phyloP scores from a whole-genome alignment of 1,140 invertebrate species.

The Heliconius congener region DNA sequence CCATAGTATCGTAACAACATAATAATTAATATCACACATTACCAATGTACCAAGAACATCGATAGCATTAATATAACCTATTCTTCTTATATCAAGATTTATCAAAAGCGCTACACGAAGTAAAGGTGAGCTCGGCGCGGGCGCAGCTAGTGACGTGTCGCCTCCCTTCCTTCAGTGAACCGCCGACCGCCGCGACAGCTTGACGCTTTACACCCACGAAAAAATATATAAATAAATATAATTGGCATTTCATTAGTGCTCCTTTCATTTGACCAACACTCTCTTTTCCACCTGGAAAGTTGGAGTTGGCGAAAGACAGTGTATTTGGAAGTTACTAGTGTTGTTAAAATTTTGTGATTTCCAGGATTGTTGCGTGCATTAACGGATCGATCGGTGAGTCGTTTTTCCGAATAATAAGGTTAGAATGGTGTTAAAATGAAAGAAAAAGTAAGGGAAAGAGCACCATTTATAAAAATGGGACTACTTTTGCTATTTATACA shows the following conservation, averaged over 20 bases:
- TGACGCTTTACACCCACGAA: conserved; percentile 43
- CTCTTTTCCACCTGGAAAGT: conserved; percentile 43
- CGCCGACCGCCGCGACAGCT: conserved; percentile 53
- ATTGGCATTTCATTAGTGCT: conserved; percentile 51
- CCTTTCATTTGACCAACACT: conserved; percentile 37
- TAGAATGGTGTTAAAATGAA: not conserved
- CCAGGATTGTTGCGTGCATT: conserved; percentile 57
- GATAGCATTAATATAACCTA: not conserved
- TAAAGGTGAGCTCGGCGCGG: conserved; percentile 73
- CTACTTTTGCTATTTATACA: not conserved
- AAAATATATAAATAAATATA: conserved; percentile 20
- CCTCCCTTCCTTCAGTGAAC: conserved; percentile 68
- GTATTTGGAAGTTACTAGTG: conserved; percentile 24
- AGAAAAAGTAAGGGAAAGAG: not conserved
- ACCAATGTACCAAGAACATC: not conserved
- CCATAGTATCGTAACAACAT: not conserved
- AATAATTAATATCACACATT: not conserved
- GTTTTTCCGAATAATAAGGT: conserved; percentile 5
- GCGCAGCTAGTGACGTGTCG: conserved; percentile 75
- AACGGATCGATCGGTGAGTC: conserved; percentile 45
- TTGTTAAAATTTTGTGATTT: conserved; percentile 62
- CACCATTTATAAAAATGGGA: not conserved
- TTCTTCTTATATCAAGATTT: conserved; percentile 49
- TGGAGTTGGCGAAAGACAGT: conserved; percentile 57
- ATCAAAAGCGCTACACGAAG: conserved; percentile 49